Evolutionary conservation across 2,113 vertebrate species (phyloP), one percentile per base, ranked within the genome.

Genomic region (Felis chaus): DNA sequence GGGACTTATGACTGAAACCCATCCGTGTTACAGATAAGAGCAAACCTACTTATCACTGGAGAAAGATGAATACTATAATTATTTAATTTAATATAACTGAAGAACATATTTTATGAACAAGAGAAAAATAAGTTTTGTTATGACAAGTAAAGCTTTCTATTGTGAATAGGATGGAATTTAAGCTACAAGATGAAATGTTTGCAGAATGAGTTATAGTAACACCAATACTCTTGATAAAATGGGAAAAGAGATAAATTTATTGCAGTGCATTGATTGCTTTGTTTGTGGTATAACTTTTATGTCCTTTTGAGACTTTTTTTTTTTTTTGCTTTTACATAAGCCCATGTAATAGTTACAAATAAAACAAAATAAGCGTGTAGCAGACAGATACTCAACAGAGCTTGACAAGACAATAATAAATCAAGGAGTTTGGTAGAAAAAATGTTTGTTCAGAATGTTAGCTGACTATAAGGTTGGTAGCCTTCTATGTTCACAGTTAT

Each of bases 211-310:
- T 95, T 36, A 39, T 41, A 79, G 68, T 97, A 95, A 93, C 27
- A 95, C 41, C 16, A 95, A 21, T 41, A 76, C 27, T 97, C 63
- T n/a, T 95, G 16, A 78, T 93, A 97, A 94, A 84, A 88, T 73
- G 53, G 41, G n/a, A 76, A 94, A 95, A 92, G n/a, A 84, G 68
- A 85, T 73, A 97, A 89, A 94, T 92, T 81, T 97, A 86, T 82
- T 95, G n/a, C 76, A 97, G 11, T 92, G 55, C 41, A 78, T 97
- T 97, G 90, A 96, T 94, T 97, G 18, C 88, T 98, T 93, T 96
- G 33, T 97, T 98, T 97, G n/a, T 88, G 66, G 55, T 89, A 39
- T 92, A 95, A 85, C 71, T 95, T 97, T 97, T 92, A 61, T 96
- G 11, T 96, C 86, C 23, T 84, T 96, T 89, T 85, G 86, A 68